Conservation (phyloP, 2,888 invertebrate genomes). For the Mechanitis mazaeus region DNA sequence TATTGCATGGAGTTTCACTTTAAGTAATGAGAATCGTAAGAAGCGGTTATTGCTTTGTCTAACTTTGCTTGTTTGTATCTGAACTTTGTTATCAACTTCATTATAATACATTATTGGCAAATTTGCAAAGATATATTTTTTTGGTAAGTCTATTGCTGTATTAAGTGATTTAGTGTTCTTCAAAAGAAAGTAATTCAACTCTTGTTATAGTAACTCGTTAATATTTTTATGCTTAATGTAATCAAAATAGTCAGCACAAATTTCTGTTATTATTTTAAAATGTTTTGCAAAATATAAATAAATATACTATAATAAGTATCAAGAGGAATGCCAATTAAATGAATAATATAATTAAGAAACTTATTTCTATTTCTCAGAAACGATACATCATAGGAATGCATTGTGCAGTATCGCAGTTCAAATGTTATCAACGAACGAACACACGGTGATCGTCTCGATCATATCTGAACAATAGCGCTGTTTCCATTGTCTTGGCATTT, state of each 20-base stretch:
- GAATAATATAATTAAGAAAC: not conserved
- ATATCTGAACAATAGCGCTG: constrained; percentile 21
- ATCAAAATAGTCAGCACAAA: too few relatives aligned
- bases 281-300: too few relatives aligned
- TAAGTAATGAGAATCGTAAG: constrained; percentile 20
- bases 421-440: constrained; percentile 30
- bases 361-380: constrained; percentile 2
- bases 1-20: constrained; percentile 20
- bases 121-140: too few relatives aligned
- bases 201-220: too few relatives aligned
- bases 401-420: constrained; percentile 25
- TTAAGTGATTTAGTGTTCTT: too few relatives aligned
- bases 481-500: constrained; percentile 11
- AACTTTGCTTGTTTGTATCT: constrained; percentile 14
- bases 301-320: not conserved
- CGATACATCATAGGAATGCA: constrained; percentile 15
- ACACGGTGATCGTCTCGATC: constrained; percentile 25
- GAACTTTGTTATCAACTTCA: not conserved
- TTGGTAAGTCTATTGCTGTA: too few relatives aligned
- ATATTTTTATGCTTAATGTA: too few relatives aligned
- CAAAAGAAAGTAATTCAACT: too few relatives aligned
- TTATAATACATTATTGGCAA: not conserved
- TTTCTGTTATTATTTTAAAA: too few relatives aligned
- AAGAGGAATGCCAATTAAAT: not conserved
- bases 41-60: constrained; percentile 17